Evolutionary conservation across 2,797 vertebrate species (phyloP).

Genomic region (Pterois miles): DNA sequence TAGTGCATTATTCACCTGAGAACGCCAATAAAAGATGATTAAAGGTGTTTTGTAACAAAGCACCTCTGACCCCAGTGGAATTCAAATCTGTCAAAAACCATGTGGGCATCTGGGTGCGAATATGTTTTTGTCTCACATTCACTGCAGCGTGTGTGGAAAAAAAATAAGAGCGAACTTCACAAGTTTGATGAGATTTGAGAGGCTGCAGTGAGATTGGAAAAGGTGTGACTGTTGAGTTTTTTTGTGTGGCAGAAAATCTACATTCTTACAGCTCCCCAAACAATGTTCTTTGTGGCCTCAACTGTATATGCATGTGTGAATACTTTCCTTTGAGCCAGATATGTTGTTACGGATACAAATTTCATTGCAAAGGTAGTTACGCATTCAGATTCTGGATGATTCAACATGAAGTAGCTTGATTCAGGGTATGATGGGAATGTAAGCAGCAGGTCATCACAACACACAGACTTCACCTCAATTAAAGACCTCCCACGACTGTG

Average conservation of each 20-base stretch:
- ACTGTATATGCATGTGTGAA: background rate
- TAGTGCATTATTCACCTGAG: background rate
- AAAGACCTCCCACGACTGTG: constrained; percentile 14
- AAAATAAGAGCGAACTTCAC: constrained; percentile 19
- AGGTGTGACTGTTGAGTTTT: constrained; percentile 2
- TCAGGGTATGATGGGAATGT: background rate
- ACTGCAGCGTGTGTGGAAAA: background rate
- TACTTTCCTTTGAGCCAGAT: background rate
- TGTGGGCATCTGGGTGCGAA: constrained; percentile 16
- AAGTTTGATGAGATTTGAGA: constrained; percentile 22
- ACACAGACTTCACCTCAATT: constrained; percentile 24
- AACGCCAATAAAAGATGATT: constrained; percentile 13
- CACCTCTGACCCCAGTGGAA: background rate
- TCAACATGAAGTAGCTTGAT: background rate
- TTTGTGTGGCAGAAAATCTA: background rate
- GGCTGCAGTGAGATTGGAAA: constrained; percentile 7
- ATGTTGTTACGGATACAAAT: background rate
- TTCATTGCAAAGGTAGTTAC: background rate
- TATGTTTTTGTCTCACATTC: constrained; percentile 19
- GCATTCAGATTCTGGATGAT: background rate
- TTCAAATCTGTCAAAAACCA: background rate
- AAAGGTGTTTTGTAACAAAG: constrained; percentile 8
- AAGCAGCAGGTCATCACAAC: constrained; percentile 14
- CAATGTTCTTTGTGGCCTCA: background rate
- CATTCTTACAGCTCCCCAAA: background rate